phyloP scores from a whole-genome alignment of 2,888 invertebrate species.

The Villa cingulata region DNA sequence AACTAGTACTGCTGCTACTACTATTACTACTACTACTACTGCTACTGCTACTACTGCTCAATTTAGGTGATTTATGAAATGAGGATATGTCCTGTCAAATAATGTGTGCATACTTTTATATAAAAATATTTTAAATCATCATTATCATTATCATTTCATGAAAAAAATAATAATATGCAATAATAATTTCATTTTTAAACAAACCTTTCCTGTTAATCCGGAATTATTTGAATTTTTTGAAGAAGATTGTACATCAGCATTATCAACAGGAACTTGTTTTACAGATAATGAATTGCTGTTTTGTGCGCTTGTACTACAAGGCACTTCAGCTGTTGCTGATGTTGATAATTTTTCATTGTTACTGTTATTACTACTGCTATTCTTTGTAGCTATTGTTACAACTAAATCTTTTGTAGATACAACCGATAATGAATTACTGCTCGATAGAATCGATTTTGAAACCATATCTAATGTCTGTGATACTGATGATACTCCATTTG shows the following conservation, averaged over 20 bases:
- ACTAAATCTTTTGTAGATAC: slow-evolving; percentile 11
- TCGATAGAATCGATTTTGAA: slow-evolving; percentile 11
- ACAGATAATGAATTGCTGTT: slow-evolving; percentile 11
- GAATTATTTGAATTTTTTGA: neutral
- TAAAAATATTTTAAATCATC: too few relatives aligned
- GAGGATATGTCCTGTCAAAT: too few relatives aligned
- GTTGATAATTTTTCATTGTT: neutral
- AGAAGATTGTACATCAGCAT: neutral
- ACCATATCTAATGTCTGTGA: neutral
- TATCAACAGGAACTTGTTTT: slow-evolving; percentile 8
- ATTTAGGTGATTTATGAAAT: neutral
- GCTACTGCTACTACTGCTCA: too few relatives aligned
- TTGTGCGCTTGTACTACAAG: slow-evolving; percentile 2
- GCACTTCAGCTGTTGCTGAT: slow-evolving; percentile 7
- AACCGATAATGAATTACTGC: slow-evolving; percentile 9
- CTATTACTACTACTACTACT: neutral
- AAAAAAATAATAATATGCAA: too few relatives aligned
- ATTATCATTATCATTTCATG: too few relatives aligned
- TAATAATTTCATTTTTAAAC: neutral
- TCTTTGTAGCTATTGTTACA: slow-evolving; percentile 10
- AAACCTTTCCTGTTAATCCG: neutral
- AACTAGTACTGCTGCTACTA: neutral
- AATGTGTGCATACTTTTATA: too few relatives aligned
- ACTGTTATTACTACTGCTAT: slow-evolving; percentile 5
- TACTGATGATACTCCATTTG: neutral